A percentile compares a stretch with the other conserved stretches of the same genome.
Conservation (phyloP, 2,797 vertebrate genomes). For the Cyclopterus lumpus region DNA sequence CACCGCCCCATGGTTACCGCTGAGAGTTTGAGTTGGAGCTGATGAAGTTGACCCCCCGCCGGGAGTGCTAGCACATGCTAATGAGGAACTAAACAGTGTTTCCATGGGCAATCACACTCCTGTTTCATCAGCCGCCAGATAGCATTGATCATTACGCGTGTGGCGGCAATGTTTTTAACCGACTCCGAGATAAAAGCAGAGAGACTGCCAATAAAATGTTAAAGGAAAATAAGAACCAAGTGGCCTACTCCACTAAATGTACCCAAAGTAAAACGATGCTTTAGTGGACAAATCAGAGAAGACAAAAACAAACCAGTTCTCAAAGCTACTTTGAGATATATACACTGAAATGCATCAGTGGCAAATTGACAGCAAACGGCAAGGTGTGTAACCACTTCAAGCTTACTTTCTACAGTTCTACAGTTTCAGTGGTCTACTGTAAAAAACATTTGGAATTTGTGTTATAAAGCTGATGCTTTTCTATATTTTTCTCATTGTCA, state of each 20-base stretch:
- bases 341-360: background rate
- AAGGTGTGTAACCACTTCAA: background rate
- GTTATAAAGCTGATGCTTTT: background rate
- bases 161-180: slow-evolving; percentile 44
- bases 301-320: slow-evolving; percentile 3
- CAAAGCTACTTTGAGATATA: background rate
- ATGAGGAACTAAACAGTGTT: slow-evolving; percentile 50
- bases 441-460: background rate
- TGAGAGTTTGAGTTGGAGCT: slow-evolving; percentile 31
- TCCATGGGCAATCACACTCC: slow-evolving; percentile 50
- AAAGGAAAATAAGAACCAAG: background rate
- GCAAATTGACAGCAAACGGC: background rate
- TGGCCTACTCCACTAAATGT: background rate
- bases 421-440: background rate
- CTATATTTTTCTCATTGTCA: background rate
- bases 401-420: background rate
- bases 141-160: slow-evolving; percentile 61
- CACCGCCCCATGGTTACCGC: slow-evolving; percentile 26
- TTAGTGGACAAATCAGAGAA: slow-evolving; percentile 6
- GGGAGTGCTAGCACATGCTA: slow-evolving; percentile 48
- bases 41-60: slow-evolving; percentile 38
- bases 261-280: background rate
- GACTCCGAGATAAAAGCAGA: slow-evolving; percentile 18
- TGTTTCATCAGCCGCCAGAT: slow-evolving; percentile 51
- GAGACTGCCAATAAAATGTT: slow-evolving; percentile 28